Base-by-base conservation (phyloP, 2,888 invertebrate species). In the Nomada fucata region DNA sequence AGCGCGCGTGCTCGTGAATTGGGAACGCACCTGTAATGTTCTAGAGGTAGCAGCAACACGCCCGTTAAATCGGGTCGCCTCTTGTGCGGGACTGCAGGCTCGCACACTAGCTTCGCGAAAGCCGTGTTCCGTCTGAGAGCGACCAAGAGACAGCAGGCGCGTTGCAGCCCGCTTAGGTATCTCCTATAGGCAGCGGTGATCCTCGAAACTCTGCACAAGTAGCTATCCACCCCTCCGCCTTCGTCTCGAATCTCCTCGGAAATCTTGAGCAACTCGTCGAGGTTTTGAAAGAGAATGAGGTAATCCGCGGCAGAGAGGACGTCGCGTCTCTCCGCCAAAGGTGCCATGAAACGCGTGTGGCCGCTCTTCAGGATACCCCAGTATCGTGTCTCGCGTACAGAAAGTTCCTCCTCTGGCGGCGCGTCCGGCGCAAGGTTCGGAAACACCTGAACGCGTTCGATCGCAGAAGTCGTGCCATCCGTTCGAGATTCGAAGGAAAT, bases 171-270 rank as follows among this genome's bases (percentile, higher is more conserved):
- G 89, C 97, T 95, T 92, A 97, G 97, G 94, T 98, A 98, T 91
- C 96, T 96, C 93, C 97, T 96, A 94, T 97, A 98, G 65, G 97
- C 96, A 68, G 96, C 96, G 91, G 96, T 96, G 90, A 97, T 96
- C 89, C 96, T 95, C 86, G 96, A 95, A 80, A 97, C 95, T 94
- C 97, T 97, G 64, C 96, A 95, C 64, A 97, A 94, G 92, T 97
- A 98, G 76, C 91, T 91, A 18, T 93, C 92, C 29, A 91, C 82
- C 36, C 91, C 89, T 55, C 97, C 97, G 7, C 96, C 96, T 70
- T 97, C 97, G 91, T 98, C 97, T 71, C 97, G 93, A 79, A 97
- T 96, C 88, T 97, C 97, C 94, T 97, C 97, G 0, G 97, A 97
- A 90, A 97, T 94, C 91, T 97, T 95, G 85, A 96, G 94, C 82